Percentiles rank a stretch among this genome's conserved stretches.
Conservation (phyloP, 2,888 invertebrate genomes). For the Ormyrus pomaceus region DNA sequence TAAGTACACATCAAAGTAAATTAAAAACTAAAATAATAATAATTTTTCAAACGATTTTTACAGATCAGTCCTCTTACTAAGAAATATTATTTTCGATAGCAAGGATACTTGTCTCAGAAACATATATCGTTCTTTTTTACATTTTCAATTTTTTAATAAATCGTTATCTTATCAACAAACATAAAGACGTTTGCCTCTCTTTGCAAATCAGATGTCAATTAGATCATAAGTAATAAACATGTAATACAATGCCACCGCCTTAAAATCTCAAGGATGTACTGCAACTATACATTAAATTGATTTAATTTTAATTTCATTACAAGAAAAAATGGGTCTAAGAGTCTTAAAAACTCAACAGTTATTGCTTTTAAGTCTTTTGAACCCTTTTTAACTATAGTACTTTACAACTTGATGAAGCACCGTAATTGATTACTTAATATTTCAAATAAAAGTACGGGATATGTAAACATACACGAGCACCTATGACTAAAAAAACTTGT, state of each 20-base stretch:
- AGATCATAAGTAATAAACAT: no score
- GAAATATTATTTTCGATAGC: not conserved
- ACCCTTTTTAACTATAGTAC: no score
- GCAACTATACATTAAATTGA: constrained; percentile 4
- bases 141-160: constrained; percentile 21
- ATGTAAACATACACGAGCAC: no score
- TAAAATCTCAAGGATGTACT: constrained; percentile 38
- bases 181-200: constrained; percentile 20
- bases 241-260: constrained; percentile 19
- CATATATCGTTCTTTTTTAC: constrained; percentile 11
- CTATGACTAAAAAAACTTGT: no score
- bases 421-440: no score
- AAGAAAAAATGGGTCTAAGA: no score
- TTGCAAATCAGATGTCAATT: constrained; percentile 20
- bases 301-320: no score
- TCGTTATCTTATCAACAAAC: constrained; percentile 22
- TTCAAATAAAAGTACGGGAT: no score
- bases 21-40: constrained; percentile 3
- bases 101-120: constrained; percentile 15
- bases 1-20: not conserved
- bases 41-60: not conserved
- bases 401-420: no score
- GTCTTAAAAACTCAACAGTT: no score
- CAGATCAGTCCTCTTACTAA: not conserved
- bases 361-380: no score